phyloP scores from a whole-genome alignment of 2,797 vertebrate genomes.

The Danio choprae region DNA sequence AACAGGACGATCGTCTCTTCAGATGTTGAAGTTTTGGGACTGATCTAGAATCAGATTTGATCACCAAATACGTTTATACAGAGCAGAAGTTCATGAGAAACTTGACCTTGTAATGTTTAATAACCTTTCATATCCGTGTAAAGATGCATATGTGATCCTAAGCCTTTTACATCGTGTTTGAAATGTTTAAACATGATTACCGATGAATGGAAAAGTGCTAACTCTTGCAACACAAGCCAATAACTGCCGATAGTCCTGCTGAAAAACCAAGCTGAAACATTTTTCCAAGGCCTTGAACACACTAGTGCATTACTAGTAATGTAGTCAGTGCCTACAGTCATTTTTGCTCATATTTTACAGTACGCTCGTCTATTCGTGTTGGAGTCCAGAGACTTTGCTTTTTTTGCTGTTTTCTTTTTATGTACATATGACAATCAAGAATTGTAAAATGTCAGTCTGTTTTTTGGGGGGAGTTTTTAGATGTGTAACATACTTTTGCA shows the following conservation, averaged over 20 bases:
- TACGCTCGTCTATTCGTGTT: neutral
- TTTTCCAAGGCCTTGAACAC: neutral
- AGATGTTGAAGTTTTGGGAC: neutral
- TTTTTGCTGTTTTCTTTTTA: neutral
- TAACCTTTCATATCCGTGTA: neutral
- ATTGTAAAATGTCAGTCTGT: neutral
- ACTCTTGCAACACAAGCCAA: neutral
- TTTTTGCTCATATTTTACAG: neutral
- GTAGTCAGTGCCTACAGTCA: conserved; percentile 5
- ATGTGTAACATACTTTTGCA: conserved; percentile 32
- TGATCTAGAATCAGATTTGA: neutral
- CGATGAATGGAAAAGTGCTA: conserved; percentile 4
- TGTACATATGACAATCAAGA: conserved; percentile 1
- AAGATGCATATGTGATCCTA: neutral
- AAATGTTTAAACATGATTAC: neutral
- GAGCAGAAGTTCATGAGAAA: conserved; percentile 9
- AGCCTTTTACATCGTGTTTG: neutral
- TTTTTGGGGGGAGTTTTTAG: conserved; percentile 8
- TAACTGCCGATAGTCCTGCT: conserved; percentile 5
- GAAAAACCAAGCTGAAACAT: neutral
- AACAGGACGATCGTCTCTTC: neutral
- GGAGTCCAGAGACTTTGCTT: neutral
- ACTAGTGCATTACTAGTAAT: neutral
- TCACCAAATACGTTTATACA: neutral
- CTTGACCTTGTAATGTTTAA: neutral